Base-by-base conservation (phyloP, 2,888 invertebrate species). In the Xanthia togata region DNA sequence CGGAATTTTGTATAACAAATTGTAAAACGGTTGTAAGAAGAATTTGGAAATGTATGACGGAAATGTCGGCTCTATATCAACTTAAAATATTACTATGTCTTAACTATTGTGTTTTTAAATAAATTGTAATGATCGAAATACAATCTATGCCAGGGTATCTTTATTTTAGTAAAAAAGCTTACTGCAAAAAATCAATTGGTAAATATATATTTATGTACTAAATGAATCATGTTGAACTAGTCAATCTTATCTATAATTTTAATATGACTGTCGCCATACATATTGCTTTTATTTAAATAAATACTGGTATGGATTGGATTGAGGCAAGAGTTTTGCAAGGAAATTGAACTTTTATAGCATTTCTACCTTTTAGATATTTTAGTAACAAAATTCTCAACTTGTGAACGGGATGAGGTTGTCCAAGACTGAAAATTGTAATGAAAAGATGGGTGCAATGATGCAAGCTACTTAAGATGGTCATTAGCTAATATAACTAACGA, bases 341-440 rank as follows among this genome's bases (percentile, higher is more conserved):
- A 5, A 79, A 72, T 35, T 35, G 14, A 53, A 17, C 0, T 53
- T 35, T 35, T 26, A 26, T 23, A 44, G 0, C 20, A 44, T 23
- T 41, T 53, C 14, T 50, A 50, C 35, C 23, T 4, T 1, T 57
- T 47, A 38, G 8, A 57, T 35, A 23, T 26, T 73, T 65, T 79
- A 67, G 20, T 53, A 62, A 68, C 20, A 62, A 67, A 35, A 72
- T 31, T 72, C 23, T 64, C 9, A 23, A 57, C 23, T 68, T 84
- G 85, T 87, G 88, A 87, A 87, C 82, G 86, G 87, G 86, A 81
- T 87, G 90, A 87, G 89, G 88, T 87, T 89, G 91, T 89, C 77
- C 84, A 92, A 92, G 92, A 91, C 92, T 92, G 91, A 92, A 90
- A 91, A 88, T 79, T 78, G 74, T 79, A 79, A 73, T 80, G 76